Base-by-base conservation (phyloP, 2,113 vertebrate species). In the Strigops habroptila region DNA sequence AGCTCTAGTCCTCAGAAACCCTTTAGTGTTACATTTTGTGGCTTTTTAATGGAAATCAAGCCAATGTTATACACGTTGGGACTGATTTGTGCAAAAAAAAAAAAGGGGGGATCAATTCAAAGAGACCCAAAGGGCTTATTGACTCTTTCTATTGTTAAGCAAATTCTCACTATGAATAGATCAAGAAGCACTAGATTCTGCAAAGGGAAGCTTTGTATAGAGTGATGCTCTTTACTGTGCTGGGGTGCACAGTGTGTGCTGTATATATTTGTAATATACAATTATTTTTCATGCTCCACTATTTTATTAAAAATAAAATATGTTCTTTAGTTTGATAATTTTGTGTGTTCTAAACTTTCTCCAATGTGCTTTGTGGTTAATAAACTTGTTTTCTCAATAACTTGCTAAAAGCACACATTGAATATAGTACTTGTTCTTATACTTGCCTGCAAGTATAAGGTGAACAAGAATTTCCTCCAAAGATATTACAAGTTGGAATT, bases 221-320 rank as follows among this genome's bases (percentile, higher is more conserved):
- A 78, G 83, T 86, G 77, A 97, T 94, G 95, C 96, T 97, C 97
- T 97, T 97, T 93, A 93, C 97, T 97, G 71, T 90, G 91, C 82
- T 84, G 44, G 88, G 44, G 77, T 76, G 95, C 96, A 93, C 44
- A 80, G 88, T 59, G 12, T 95, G 97, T 95, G 88, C 97, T 98
- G 98, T 99, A 98, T 98, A 98, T 98, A 98, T 98, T 98, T 99
- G 98, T 98, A 98, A 98, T 82, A 97, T 97, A 98, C 70, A 90
- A 94, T 97, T 98, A 97, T 98, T 98, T 98, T 98, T 97, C 97
- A 97, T 97, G 98, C 92, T 91, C 97, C 95, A 96, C 97, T 98
- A 98, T 99, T 99, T 99, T 99, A 99, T 99, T 98, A 98, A 98
- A 98, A 98, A 98, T 97, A 99, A 98, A 98, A 98, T 86, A 95